Conservation (phyloP, 2,888 invertebrate species). For the Cyrtodaria siliqua region DNA sequence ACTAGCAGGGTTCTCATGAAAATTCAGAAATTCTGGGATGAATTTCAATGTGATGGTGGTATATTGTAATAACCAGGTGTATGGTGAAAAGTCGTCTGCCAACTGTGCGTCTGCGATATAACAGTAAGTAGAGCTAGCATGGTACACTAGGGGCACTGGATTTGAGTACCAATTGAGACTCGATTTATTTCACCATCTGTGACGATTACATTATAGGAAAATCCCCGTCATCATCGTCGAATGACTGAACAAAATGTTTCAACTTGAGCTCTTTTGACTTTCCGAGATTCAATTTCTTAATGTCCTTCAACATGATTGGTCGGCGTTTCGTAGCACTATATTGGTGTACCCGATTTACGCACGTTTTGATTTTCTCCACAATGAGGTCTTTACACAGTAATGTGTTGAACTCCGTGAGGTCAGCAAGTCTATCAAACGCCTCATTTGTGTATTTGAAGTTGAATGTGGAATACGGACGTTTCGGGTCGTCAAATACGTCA, state of each 20-base stretch:
- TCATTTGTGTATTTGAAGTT: constrained; percentile 86
- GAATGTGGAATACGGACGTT: constrained; percentile 86
- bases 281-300: constrained; percentile 69
- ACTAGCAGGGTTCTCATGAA: too few relatives aligned
- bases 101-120: too few relatives aligned
- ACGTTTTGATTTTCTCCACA: constrained; percentile 80
- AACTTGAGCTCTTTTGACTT: constrained; percentile 61
- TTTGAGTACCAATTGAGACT: too few relatives aligned
- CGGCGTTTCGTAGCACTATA: constrained; percentile 66
- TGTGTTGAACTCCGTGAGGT: constrained; percentile 86
- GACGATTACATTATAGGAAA: constrained; percentile 27
- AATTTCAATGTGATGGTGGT: too few relatives aligned
- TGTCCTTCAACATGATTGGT: constrained; percentile 76
- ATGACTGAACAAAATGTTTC: constrained; percentile 57
- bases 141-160: too few relatives aligned
- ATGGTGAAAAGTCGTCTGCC: too few relatives aligned
- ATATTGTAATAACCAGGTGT: too few relatives aligned
- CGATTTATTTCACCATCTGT: too few relatives aligned
- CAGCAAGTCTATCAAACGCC: constrained; percentile 85
- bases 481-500: constrained; percentile 86
- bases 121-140: too few relatives aligned
- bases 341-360: constrained; percentile 74
- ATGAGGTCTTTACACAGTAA: constrained; percentile 83
- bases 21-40: too few relatives aligned
- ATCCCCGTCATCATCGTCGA: constrained; percentile 63